Evolutionary conservation across 2,888 invertebrate species (phyloP).

Genomic region (Parascotia fuliginaria): DNA sequence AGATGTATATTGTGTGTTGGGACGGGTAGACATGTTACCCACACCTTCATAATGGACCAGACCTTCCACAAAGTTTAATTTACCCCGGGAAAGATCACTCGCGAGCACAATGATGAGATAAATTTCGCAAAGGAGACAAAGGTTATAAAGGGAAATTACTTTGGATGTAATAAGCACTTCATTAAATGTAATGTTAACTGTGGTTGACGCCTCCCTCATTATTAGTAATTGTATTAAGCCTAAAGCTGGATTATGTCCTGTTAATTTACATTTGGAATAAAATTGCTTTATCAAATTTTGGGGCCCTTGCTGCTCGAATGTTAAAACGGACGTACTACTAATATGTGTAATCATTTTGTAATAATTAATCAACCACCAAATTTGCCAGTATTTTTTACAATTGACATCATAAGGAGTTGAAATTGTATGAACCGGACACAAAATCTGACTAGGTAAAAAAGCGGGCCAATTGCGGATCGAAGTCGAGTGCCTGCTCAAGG

Average conservation of each 20-base stretch:
- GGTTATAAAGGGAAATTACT: constrained; percentile 54
- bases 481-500: no score
- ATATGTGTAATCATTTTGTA: no score
- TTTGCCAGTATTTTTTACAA: no score
- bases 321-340: no score
- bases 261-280: background rate
- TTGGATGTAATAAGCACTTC: constrained; percentile 55
- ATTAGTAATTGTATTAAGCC: constrained; percentile 9
- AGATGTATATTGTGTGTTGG: constrained; percentile 4
- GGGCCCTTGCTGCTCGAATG: background rate
- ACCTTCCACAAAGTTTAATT: constrained; percentile 58
- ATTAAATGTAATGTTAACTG: constrained; percentile 44
- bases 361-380: no score
- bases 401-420: no score
- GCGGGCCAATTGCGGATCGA: no score
- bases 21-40: constrained; percentile 7
- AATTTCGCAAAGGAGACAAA: constrained; percentile 53
- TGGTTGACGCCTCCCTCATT: no score
- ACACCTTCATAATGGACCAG: constrained; percentile 35
- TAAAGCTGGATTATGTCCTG: background rate
- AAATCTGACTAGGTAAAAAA: no score
- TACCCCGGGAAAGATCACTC: constrained; percentile 54
- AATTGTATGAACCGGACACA: no score
- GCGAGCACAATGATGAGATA: constrained; percentile 55
- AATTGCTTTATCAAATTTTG: background rate